Evolutionary conservation across 2,797 vertebrate species (phyloP), one percentile per base, ranked within the genome.

Genomic region (Iguana delicatissima): DNA sequence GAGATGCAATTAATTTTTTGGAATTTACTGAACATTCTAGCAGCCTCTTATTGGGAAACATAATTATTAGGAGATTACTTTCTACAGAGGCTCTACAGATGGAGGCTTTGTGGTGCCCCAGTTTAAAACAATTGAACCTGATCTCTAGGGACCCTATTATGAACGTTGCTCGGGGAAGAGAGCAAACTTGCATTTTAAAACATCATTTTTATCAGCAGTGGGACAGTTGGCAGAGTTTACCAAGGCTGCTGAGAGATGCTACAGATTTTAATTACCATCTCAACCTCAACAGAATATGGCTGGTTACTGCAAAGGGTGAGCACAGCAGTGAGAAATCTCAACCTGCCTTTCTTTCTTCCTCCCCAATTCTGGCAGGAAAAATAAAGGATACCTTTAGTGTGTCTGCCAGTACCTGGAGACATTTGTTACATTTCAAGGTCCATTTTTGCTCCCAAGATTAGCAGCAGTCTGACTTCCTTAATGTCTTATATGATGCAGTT

Each of bases 101-200:
- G 95, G 95, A 96, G 90, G 35, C 82, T 95, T 95, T 94, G 91
- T 93, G 92, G 83, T 92, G 80, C 88, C 84, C 86, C 87, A 89
- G 79, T 94, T 95, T 95, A 93, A 95, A 96, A 95, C 95, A 95
- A 96, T 95, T 92, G 94, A 86, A 93, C 94, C 94, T 93, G 89
- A 94, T 89, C 95, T 95, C 95, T 91, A 82, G 94, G 95, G 94
- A 94, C 85, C 74, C 84, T 0, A 20, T 94, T 91, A 89, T 20
- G 67, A 95, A 84, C 67, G 69, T 87, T 92, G 80, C 88, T 91
- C 84, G 89, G 89, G 93, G 90, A 38, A 64, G 7, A 94, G 64
- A 94, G 87, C 91, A 93, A 93, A 95, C 94, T 91, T 90, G 73
- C 93, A 64, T 50, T 94, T 93, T 94, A 96, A 95, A 92, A 92